Evolutionary conservation across 53 echinoderm and acorn worm genomes (phyloP).

Genomic region (Echinarachnius parma): DNA sequence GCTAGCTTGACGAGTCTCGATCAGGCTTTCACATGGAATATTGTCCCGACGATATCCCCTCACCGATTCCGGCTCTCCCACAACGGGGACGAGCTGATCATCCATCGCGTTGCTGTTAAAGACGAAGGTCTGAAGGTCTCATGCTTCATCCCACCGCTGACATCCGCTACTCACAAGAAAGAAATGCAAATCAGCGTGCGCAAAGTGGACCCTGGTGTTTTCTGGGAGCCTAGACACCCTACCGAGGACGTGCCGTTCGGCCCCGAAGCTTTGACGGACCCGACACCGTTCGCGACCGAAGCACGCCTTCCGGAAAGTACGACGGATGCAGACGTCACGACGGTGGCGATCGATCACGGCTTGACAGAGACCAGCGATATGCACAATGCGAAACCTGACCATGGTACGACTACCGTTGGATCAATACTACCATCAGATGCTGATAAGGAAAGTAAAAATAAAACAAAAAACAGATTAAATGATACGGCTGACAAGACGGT

Average conservation of each 20-base stretch:
- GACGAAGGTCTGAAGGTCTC: slow-evolving; percentile 57
- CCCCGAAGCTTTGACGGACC: slow-evolving; percentile 2
- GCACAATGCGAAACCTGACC: too few species aligned
- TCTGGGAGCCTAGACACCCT: slow-evolving; percentile 31
- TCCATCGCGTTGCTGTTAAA: slow-evolving; percentile 35
- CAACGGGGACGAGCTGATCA: slow-evolving; percentile 48
- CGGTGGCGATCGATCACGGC: not conserved
- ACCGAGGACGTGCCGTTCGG: slow-evolving; percentile 26
- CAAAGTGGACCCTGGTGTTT: not conserved
- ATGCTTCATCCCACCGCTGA: slow-evolving; percentile 42
- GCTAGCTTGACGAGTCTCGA: too few species aligned
- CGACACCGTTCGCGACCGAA: not conserved
- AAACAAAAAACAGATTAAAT: too few species aligned
- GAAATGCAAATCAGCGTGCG: slow-evolving; percentile 19
- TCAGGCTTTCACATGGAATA: slow-evolving; percentile 49
- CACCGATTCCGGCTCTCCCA: slow-evolving; percentile 48
- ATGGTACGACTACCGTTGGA: too few species aligned
- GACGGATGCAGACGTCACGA: not conserved
- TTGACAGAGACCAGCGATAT: not conserved
- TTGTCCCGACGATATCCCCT: slow-evolving; percentile 33
- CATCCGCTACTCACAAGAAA: slow-evolving; percentile 4
- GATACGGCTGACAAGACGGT: not conserved
- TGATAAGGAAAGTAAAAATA: too few species aligned
- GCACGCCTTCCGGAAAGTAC: not conserved
- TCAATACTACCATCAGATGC: too few species aligned